Conservation (phyloP, 2,888 invertebrate genomes). For the Alloscopus bannaensis region DNA sequence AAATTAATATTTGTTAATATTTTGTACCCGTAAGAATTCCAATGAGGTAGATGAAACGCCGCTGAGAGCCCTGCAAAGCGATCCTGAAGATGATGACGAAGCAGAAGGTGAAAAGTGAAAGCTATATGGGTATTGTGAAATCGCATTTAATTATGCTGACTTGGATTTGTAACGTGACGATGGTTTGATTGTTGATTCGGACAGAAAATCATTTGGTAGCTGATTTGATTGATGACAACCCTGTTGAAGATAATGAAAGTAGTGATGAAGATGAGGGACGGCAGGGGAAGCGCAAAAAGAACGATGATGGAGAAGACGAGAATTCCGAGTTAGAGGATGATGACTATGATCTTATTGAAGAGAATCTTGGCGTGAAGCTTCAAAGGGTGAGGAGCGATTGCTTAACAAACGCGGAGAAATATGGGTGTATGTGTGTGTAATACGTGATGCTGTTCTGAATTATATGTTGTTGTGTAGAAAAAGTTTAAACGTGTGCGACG, state of each 20-base stretch:
- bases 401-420: no score
- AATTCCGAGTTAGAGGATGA: conserved; percentile 96
- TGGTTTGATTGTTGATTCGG: conserved; percentile 80
- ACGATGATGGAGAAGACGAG: conserved; percentile 12
- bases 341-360: conserved; percentile 97
- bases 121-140: no score
- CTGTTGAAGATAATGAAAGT: not conserved
- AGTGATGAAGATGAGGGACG: not conserved
- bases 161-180: no score
- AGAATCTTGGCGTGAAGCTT: conserved; percentile 97
- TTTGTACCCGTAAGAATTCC: no score
- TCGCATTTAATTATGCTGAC: no score
- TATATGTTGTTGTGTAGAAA: conserved; percentile 34
- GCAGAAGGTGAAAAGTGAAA: no score
- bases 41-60: no score
- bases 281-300: not conserved
- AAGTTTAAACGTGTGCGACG: conserved; percentile 88
- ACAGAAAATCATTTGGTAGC: conserved; percentile 76
- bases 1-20: no score
- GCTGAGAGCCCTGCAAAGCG: no score
- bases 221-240: conserved; percentile 77
- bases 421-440: not conserved
- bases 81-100: no score
- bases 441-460: not conserved
- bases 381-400: conserved; percentile 84